These are phyloP conservation scores for Bombus haemorrhoidalis DNA, from an alignment of 1,140 invertebrate species.

Conservation along the genomic window DNA sequence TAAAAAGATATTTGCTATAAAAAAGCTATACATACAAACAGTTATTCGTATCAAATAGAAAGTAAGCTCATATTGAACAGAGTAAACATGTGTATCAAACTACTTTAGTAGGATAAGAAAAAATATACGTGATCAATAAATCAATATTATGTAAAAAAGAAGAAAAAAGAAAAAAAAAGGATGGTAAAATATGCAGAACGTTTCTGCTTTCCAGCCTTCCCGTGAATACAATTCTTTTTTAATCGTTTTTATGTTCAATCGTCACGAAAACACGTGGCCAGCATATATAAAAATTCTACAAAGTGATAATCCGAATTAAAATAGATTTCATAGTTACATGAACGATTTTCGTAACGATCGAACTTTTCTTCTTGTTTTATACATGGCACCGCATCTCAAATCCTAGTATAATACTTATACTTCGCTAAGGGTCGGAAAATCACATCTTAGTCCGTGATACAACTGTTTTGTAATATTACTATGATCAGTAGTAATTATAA, in stretches of 20 bases:
- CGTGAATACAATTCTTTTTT: not conserved
- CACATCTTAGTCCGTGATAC: conserved; percentile 3
- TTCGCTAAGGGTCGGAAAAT: conserved; percentile 3
- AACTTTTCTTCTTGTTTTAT: conserved; percentile 31
- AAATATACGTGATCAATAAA: not conserved
- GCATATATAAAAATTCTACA: conserved; percentile 56
- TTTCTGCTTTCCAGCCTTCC: conserved; percentile 42
- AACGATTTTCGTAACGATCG: conserved; percentile 7
- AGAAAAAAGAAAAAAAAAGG: not conserved
- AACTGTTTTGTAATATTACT: conserved; percentile 6
- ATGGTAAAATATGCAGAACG: conserved; percentile 13
- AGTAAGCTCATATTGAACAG: not conserved
- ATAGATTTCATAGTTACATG: conserved; percentile 19
- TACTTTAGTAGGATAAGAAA: conserved; percentile 14
- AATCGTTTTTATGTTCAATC: not conserved
- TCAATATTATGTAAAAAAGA: not conserved
- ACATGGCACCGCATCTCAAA: conserved; percentile 50
- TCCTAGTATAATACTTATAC: conserved; percentile 19
- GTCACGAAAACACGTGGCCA: conserved; percentile 14
- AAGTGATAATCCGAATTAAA: conserved; percentile 31
- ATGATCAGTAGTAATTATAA: conserved; percentile 39
- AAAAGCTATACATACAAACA: not conserved
- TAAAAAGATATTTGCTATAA: not conserved
- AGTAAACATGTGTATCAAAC: conserved; percentile 1
- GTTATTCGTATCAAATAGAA: not conserved